Base-by-base conservation (phyloP, 2,113 vertebrate genomes). In the Coptodon bakossiorum region DNA sequence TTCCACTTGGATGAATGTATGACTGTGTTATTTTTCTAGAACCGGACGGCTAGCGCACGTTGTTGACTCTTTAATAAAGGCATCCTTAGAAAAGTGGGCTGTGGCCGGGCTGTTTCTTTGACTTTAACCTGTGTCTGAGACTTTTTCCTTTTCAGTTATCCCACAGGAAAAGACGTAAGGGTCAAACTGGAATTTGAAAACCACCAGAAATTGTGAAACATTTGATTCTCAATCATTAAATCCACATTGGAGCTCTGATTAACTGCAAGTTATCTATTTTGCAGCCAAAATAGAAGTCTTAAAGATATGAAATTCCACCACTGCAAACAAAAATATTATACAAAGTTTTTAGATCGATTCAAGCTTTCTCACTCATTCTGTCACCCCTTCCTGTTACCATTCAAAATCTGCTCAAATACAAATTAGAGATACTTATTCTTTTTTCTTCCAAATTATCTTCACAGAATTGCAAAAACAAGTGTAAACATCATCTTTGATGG, bases 61-160 rank as follows among this genome's bases (percentile, higher is more conserved):
- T 95, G 94, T 92, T 93, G 90, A 94, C 92, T 93, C 94, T 95
- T 95, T 94, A 95, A 94, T 95, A 95, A 95, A 95, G 92, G 95
- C 95, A 95, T 95, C 94, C 93, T 95, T 94, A 94, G 80, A 88
- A 93, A 93, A 92, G 10, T 56, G 12, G 10, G 29, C 66, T 29
- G 24, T 86, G 6, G 16, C 80, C 13, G 0, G 80, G 34, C 52
- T 91, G 2, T 29, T 93, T 80, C 78, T 91, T 92, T 79, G 6
- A 57, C 24, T 79, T 27, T 7, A 29, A 43, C 14, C 22, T 29
- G 40, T 27, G 71, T 29, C 43, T 76, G 43, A 29, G 24, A 19
- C 40, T 7, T 27, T 48, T 45, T 45, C 13, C 38, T 73, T 73
- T 73, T 45, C 68, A 73, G 68, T 7, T 73, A 73, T 73, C 13